These are phyloP conservation scores for Brachymystax lenok DNA, from an alignment of 2,797 vertebrate genomes.

Conservation along the genomic window DNA sequence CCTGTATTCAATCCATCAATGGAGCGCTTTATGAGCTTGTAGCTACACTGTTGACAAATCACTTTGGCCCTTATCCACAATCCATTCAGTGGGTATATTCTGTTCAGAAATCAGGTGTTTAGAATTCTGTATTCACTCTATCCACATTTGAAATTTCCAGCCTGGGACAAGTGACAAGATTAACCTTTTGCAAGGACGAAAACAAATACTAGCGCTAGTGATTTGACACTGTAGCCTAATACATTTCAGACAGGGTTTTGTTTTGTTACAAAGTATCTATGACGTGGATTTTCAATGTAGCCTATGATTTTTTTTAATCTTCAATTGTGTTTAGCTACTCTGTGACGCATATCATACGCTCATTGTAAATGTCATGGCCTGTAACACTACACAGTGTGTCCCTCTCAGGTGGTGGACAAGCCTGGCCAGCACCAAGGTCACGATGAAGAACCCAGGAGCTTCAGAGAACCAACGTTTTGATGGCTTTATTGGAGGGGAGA, in stretches of 20 bases:
- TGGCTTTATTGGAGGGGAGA: constrained; percentile 73
- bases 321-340: not conserved
- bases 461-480: constrained; percentile 58
- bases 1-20: constrained; percentile 28
- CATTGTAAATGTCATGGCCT: no score
- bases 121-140: not conserved
- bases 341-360: no score
- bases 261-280: no score
- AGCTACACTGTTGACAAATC: not conserved
- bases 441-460: constrained; percentile 73
- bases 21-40: not conserved
- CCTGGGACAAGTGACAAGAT: not conserved
- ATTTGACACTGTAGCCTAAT: not conserved
- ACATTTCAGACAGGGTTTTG: not conserved
- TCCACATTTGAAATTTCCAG: not conserved
- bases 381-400: not conserved
- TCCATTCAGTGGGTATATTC: not conserved
- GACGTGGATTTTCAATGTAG: no score
- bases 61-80: no score
- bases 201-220: not conserved
- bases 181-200: not conserved
- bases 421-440: constrained; percentile 56
- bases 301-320: not conserved
- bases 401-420: constrained; percentile 67
- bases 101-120: not conserved